Evolutionary conservation across 2,888 invertebrate species (phyloP).

Genomic region (Lasioglossum calceatum): DNA sequence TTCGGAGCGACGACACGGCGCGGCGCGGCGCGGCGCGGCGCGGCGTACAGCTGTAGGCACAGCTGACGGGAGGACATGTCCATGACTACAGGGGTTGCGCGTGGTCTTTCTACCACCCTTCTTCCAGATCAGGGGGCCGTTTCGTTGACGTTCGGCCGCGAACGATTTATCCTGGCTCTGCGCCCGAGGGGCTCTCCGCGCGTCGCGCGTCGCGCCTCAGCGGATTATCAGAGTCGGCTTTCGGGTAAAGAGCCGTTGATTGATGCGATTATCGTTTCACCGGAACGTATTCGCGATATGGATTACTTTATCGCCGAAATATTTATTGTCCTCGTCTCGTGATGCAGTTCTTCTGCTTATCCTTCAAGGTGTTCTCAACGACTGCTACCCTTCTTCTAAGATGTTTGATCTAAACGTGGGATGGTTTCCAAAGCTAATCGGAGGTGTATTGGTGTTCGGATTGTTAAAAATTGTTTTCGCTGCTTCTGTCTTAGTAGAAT

Average conservation of each 20-base stretch:
- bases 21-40: constrained; percentile 22
- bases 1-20: constrained; percentile 34
- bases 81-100: constrained; percentile 44
- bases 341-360: not conserved
- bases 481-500: not conserved
- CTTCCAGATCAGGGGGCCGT: constrained; percentile 56
- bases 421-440: too few species aligned
- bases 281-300: not conserved
- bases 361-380: not conserved
- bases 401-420: too few species aligned
- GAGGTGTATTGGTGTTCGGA: not conserved
- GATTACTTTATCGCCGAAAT: not conserved
- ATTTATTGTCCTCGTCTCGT: not conserved
- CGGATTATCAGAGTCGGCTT: not conserved
- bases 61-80: constrained; percentile 65
- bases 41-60: constrained; percentile 67
- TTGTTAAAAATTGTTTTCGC: not conserved
- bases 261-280: not conserved
- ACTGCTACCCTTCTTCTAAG: too few species aligned
- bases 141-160: constrained; percentile 38
- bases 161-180: constrained; percentile 52
- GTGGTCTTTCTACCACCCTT: constrained; percentile 47
- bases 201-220: not conserved
- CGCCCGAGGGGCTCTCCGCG: not conserved
- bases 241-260: not conserved